Evolutionary conservation across 2,888 invertebrate genomes (phyloP).

Genomic region (Torymus tubicola): DNA sequence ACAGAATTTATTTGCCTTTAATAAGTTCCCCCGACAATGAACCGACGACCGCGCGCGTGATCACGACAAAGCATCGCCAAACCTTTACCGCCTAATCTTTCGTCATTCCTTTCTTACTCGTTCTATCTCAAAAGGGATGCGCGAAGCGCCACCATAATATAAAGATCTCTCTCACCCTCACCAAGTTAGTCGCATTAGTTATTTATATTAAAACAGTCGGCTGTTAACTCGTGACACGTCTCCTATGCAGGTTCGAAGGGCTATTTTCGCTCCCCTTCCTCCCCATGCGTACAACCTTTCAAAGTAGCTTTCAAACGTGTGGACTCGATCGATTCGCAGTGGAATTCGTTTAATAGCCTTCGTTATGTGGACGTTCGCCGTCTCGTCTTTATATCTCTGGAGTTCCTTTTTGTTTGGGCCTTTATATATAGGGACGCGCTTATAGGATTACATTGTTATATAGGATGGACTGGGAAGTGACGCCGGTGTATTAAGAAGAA

Average conservation of each 20-base stretch:
- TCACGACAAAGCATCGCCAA: too few relatives aligned
- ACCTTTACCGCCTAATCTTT: too few relatives aligned
- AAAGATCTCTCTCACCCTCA: conserved; percentile 29
- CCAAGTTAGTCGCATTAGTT: conserved; percentile 65
- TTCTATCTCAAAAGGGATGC: too few relatives aligned
- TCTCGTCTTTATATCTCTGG: not conserved
- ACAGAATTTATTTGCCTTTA: too few relatives aligned
- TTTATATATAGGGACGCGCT: not conserved
- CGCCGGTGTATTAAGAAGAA: conserved; percentile 18
- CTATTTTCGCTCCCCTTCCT: too few relatives aligned
- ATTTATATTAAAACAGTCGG: conserved; percentile 70
- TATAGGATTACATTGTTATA: conserved; percentile 5
- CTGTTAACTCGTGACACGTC: conserved; percentile 50
- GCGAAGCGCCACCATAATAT: not conserved
- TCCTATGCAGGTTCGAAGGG: not conserved
- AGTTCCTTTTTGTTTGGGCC: conserved; percentile 5
- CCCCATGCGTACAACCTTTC: not conserved
- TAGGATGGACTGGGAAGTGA: conserved; percentile 4
- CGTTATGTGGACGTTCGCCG: conserved; percentile 31
- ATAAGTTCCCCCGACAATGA: too few relatives aligned
- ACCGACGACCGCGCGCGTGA: too few relatives aligned
- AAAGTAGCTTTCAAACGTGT: conserved; percentile 42
- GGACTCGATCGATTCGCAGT: conserved; percentile 50
- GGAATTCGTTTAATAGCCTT: conserved; percentile 57
- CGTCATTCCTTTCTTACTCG: too few relatives aligned